These are phyloP conservation scores for Leptinotarsa juncta DNA, from an alignment of 2,888 invertebrate genomes.

Conservation along the genomic window DNA sequence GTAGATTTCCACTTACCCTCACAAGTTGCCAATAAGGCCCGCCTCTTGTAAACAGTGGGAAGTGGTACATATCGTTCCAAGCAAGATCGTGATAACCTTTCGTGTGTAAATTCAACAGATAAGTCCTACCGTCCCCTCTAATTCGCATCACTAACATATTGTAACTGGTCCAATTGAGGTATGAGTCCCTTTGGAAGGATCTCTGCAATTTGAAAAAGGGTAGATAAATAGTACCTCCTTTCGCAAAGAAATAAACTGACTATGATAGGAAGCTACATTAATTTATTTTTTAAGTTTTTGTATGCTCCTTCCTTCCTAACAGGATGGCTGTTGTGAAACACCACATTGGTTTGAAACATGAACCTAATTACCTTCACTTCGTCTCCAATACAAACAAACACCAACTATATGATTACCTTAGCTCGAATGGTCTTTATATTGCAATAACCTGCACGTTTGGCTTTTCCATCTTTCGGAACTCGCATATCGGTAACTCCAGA, in stretches of 20 bases:
- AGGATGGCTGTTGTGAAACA: too few species aligned
- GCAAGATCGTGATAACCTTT: conserved; percentile 83
- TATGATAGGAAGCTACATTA: too few species aligned
- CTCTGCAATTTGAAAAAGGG: conserved; percentile 69
- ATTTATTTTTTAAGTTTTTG: too few species aligned
- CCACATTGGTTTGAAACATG: too few species aligned
- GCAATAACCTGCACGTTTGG: conserved; percentile 85
- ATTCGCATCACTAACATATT: conserved; percentile 83
- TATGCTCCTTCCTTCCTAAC: too few species aligned
- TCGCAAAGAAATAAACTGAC: too few species aligned
- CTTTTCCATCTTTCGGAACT: conserved; percentile 83
- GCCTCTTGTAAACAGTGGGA: conserved; percentile 91
- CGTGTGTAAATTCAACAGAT: conserved; percentile 82
- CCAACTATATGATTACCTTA: conserved; percentile 67
- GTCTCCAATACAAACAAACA: background rate
- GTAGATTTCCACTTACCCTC: conserved; percentile 70
- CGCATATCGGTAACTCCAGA: conserved; percentile 77
- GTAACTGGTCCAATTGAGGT: conserved; percentile 82
- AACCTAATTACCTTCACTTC: too few species aligned
- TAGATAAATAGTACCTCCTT: too few species aligned
- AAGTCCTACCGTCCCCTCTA: conserved; percentile 94
- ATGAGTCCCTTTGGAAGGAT: conserved; percentile 81
- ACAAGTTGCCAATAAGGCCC: conserved; percentile 98
- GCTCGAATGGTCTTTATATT: conserved; percentile 77
- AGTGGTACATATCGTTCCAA: conserved; percentile 92